Base-by-base conservation (phyloP, 2,113 vertebrate species). In the Crocuta crocuta region DNA sequence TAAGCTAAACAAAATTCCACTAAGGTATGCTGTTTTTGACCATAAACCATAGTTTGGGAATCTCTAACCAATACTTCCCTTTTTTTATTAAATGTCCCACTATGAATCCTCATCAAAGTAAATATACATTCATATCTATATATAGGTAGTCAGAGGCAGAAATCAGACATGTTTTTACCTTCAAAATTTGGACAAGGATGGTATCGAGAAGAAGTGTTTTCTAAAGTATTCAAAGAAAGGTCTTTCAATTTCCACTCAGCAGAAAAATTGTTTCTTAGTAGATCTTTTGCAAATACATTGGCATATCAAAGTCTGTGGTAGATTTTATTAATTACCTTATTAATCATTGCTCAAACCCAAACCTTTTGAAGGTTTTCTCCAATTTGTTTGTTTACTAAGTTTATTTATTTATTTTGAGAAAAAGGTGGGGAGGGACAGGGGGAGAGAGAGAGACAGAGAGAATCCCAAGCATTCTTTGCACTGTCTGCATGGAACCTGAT, bases 231-330 rank as follows among this genome's bases (percentile, higher is more conserved):
- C 43, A 78, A 63, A 94, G 12, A 95, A 74, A 79, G 26, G 0
- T 63, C 43, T 85, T 85, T 89, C 39, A 28, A 31, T 73, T 91
- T 45, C 9, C 81, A 63, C 39, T 70, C 16, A 93, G 63, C 19
- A 89, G 35, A 85, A 95, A 91, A 68, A 82, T 85, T 23, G 2
- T 61, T 96, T 85, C 35, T 89, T 89, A 91, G 74, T 66, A 50
- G 79, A 84, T 76, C 35, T 31, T n/a, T 96, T 90, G 71, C 4
- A 82, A 65, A 93, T 71, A 74, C 1, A 61, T 24, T 81, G 45
- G 1, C 12, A 71, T 82, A 71, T 93, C 95, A 78, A 55, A 63
- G 39, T 79, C 74, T 79, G 31, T 96, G 45, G 31, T n/a, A 63
- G 89, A 82, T 74, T 21, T 74, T 68, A 50, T 86, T 48, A 61